Percentiles rank a stretch among this genome's conserved stretches.
Conservation (phyloP, 1,140 invertebrate species). For the Lycorma delicatula region DNA sequence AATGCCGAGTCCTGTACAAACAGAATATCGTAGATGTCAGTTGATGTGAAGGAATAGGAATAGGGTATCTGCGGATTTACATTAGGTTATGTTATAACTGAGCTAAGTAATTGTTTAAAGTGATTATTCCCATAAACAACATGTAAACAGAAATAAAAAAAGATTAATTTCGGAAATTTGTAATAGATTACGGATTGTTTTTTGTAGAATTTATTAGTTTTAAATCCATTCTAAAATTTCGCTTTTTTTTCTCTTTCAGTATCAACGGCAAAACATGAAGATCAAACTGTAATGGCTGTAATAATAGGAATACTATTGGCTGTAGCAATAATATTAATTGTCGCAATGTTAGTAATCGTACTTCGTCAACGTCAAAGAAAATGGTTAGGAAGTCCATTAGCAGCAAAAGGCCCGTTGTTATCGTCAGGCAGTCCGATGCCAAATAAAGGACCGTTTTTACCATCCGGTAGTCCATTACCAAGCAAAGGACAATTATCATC, state of each 20-base stretch:
- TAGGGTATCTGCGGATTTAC: too few relatives aligned
- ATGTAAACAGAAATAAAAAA: too few relatives aligned
- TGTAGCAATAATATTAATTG: conserved; percentile 61
- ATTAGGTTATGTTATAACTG: too few relatives aligned
- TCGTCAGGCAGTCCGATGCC: conserved; percentile 30
- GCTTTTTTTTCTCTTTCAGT: conserved; percentile 33
- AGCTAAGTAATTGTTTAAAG: too few relatives aligned
- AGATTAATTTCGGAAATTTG: too few relatives aligned
- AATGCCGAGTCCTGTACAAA: too few relatives aligned
- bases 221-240: too few relatives aligned
- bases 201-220: too few relatives aligned
- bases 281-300: conserved; percentile 68
- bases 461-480: conserved; percentile 37
- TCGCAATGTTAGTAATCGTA: conserved; percentile 67
- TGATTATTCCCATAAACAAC: too few relatives aligned
- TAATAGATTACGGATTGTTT: too few relatives aligned
- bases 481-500: conserved; percentile 38
- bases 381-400: conserved; percentile 61
- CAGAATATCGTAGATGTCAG: too few relatives aligned
- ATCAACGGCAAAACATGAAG: conserved; percentile 57
- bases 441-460: background rate
- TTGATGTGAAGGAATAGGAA: too few relatives aligned
- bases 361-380: conserved; percentile 68
- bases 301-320: conserved; percentile 71
- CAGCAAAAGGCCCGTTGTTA: conserved; percentile 43